These are phyloP conservation scores for Seira ritae DNA, from an alignment of 2,888 invertebrate species.

Conservation along the genomic window DNA sequence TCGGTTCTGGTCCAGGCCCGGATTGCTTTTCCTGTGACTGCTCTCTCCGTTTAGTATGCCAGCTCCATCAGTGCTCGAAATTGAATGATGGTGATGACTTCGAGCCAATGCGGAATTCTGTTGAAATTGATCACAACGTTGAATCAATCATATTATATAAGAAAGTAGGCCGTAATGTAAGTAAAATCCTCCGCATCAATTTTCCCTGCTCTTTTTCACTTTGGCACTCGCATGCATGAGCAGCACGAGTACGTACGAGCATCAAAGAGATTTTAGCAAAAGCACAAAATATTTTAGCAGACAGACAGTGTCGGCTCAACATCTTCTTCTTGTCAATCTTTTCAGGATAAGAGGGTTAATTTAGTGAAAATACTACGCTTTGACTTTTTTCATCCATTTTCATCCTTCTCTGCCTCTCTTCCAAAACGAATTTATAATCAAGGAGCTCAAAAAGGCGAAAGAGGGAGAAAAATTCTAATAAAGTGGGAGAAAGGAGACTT, in stretches of 20 bases:
- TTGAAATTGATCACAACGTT: slow-evolving; percentile 64
- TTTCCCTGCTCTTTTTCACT: slow-evolving; percentile 61
- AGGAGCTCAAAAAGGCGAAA: not conserved
- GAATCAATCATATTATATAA: slow-evolving; percentile 37
- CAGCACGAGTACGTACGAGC: slow-evolving; percentile 36
- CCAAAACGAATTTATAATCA: slow-evolving; percentile 34
- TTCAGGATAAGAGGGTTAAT: slow-evolving; percentile 60
- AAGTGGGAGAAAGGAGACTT: not conserved
- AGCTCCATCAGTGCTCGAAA: not conserved
- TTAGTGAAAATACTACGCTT: slow-evolving; percentile 57
- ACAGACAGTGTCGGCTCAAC: slow-evolving; percentile 46
- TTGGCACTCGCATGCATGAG: slow-evolving; percentile 33
- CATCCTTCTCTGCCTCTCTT: not conserved
- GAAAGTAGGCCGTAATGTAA: slow-evolving; percentile 1
- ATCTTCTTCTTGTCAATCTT: slow-evolving; percentile 64
- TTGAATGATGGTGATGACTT: slow-evolving; percentile 41
- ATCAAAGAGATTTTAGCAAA: slow-evolving; percentile 40
- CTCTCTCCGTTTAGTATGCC: slow-evolving; percentile 6
- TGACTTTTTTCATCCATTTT: slow-evolving; percentile 47
- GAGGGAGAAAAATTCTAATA: not conserved
- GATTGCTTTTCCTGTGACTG: not conserved
- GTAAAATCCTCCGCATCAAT: slow-evolving; percentile 61
- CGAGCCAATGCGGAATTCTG: slow-evolving; percentile 34
- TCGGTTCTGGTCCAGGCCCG: slow-evolving; percentile 34
- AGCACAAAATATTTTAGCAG: slow-evolving; percentile 36